Percentiles rank a stretch among this genome's conserved stretches.
These are phyloP conservation scores for Meganola albula DNA, from an alignment of 2,888 invertebrate genomes.

Conservation along the genomic window DNA sequence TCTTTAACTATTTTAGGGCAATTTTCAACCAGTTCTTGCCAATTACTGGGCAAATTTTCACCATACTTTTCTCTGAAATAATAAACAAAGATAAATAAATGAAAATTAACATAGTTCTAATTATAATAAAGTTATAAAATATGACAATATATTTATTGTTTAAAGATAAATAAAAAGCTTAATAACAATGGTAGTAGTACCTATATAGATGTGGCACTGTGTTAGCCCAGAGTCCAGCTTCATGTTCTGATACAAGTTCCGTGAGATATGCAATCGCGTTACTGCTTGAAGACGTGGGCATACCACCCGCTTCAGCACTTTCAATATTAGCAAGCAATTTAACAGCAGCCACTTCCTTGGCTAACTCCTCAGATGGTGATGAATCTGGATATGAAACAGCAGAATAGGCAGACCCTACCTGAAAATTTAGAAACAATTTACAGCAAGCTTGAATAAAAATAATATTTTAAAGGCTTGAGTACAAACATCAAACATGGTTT, in stretches of 20 bases:
- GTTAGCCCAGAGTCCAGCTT: slow-evolving; percentile 78
- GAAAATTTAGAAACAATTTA: too few relatives aligned
- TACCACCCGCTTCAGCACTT: slow-evolving; percentile 48
- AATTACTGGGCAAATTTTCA: slow-evolving; percentile 83
- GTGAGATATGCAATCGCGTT: slow-evolving; percentile 45
- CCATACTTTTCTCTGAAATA: slow-evolving; percentile 76
- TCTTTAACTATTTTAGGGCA: slow-evolving; percentile 77
- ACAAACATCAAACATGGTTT: too few relatives aligned
- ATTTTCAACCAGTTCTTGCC: slow-evolving; percentile 80
- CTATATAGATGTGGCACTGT: slow-evolving; percentile 77
- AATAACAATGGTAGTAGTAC: slow-evolving; percentile 31
- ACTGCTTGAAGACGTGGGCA: slow-evolving; percentile 44
- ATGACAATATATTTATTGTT: too few relatives aligned
- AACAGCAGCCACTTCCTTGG: slow-evolving; percentile 59
- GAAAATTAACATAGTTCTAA: too few relatives aligned
- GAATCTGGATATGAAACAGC: slow-evolving; percentile 63
- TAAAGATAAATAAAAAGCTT: too few relatives aligned
- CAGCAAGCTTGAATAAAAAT: too few relatives aligned
- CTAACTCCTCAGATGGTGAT: slow-evolving; percentile 57
- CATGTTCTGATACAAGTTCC: slow-evolving; percentile 63
- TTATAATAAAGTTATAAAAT: too few relatives aligned
- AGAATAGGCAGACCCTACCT: slow-evolving; percentile 58
- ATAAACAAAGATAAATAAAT: slow-evolving; percentile 3
- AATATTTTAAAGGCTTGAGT: too few relatives aligned
- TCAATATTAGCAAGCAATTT: slow-evolving; percentile 55